Evolutionary conservation across 2,113 vertebrate genomes (phyloP).

Genomic region (Empidonax alnorum): DNA sequence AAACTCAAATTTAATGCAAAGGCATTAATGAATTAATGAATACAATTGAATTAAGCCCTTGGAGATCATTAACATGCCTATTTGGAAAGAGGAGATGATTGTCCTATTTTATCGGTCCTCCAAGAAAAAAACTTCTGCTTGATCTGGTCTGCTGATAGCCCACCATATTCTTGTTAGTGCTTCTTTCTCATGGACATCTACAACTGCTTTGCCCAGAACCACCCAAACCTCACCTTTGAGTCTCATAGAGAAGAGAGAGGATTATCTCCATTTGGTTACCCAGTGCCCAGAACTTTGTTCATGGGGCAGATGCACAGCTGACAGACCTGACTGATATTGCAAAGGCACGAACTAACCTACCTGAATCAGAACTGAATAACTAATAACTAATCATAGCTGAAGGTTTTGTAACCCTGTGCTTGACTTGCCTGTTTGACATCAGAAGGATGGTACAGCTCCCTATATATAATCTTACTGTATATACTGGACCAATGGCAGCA

Average conservation of each 20-base stretch:
- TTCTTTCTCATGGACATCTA: not conserved
- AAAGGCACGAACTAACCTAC: not conserved
- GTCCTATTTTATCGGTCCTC: not conserved
- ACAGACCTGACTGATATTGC: not conserved
- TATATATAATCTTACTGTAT: not conserved
- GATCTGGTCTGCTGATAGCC: not conserved
- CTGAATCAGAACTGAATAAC: not conserved
- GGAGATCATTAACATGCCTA: not conserved
- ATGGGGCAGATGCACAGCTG: not conserved
- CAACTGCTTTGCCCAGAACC: not conserved
- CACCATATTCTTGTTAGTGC: not conserved
- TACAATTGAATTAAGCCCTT: not conserved
- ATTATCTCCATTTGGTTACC: not conserved
- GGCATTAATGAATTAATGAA: not conserved
- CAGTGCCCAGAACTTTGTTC: not conserved
- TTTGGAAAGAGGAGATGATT: not conserved
- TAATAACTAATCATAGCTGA: not conserved
- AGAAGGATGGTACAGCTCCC: not conserved
- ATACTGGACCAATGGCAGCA: not conserved
- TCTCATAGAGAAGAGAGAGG: not conserved
- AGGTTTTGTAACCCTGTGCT: not conserved
- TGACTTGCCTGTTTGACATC: not conserved
- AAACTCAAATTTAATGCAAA: not conserved
- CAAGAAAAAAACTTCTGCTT: not conserved
- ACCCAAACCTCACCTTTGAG: not conserved